A percentile compares a stretch with the other conserved stretches of the same genome.
These are phyloP conservation scores for Sphyrna mokarran DNA, from an alignment of 2,113 vertebrate species.

Conservation along the genomic window DNA sequence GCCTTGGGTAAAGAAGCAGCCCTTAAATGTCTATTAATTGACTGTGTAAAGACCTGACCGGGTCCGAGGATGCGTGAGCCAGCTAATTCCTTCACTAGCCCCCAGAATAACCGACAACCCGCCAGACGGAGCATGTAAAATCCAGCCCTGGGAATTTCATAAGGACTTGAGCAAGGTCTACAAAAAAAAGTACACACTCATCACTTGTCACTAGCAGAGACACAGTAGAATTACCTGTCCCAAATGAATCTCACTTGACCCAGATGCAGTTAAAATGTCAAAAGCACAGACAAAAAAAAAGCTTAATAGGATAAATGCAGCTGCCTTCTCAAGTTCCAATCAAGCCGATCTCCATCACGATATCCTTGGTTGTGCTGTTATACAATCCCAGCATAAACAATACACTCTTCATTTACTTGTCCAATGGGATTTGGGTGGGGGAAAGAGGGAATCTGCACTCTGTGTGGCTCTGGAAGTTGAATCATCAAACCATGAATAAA, in stretches of 20 bases:
- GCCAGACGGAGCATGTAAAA: background rate
- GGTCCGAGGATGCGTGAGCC: too few species aligned
- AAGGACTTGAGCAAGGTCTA: background rate
- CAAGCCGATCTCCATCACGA: background rate
- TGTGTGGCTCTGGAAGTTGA: background rate
- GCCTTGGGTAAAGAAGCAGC: too few species aligned
- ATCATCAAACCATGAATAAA: conserved; percentile 7
- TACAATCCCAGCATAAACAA: conserved; percentile 24
- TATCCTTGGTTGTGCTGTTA: conserved; percentile 6
- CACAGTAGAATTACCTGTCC: background rate
- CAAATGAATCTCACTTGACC: conserved; percentile 22
- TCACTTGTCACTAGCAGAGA: conserved; percentile 16
- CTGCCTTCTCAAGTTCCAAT: conserved; percentile 32
- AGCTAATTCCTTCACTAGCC: too few species aligned
- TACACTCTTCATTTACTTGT: conserved; percentile 10
- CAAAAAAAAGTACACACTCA: background rate
- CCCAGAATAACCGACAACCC: too few species aligned
- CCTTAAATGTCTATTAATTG: too few species aligned
- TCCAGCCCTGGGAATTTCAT: background rate
- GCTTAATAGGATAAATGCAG: background rate
- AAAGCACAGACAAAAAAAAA: conserved; percentile 31
- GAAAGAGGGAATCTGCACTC: background rate
- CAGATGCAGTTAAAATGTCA: conserved; percentile 34
- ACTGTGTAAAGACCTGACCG: too few species aligned
- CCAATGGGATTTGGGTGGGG: background rate